A percentile compares a stretch with the other conserved stretches of the same genome.
Evolutionary conservation across 2,888 invertebrate species (phyloP).

Genomic region (Lottia gigantea): DNA sequence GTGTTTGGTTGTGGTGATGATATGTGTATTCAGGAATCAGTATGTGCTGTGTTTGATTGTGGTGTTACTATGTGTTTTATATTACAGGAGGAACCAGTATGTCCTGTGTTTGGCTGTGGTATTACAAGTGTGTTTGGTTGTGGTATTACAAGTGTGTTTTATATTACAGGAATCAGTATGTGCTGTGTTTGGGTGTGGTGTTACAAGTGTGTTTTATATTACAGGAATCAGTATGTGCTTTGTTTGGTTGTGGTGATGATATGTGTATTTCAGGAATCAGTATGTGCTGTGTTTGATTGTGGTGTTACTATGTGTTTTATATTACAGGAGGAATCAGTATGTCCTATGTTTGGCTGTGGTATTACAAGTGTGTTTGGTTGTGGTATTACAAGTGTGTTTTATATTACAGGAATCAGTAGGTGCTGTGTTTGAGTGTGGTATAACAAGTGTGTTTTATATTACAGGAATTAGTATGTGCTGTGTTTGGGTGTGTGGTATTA

Average conservation of each 20-base stretch:
- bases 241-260: conserved; percentile 84
- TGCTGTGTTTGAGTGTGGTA: no score
- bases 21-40: conserved; percentile 93
- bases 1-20: conserved; percentile 86
- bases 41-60: conserved; percentile 86
- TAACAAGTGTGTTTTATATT: conserved; percentile 74
- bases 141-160: conserved; percentile 78
- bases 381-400: conserved; percentile 75
- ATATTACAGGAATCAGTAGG: conserved; percentile 81
- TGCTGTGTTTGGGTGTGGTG: conserved; percentile 85
- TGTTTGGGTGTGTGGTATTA: conserved; percentile 85
- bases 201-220: conserved; percentile 89
- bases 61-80: conserved; percentile 75
- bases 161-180: conserved; percentile 81
- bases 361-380: conserved; percentile 87
- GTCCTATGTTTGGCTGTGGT: conserved; percentile 86
- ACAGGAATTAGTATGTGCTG: conserved; percentile 86
- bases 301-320: conserved; percentile 72
- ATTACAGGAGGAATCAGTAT: conserved; percentile 82
- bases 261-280: conserved; percentile 78
- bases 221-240: conserved; percentile 91
- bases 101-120: no score
- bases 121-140: conserved; percentile 80
- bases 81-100: conserved; percentile 82
- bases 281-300: conserved; percentile 86